Conservation (phyloP, 2,113 vertebrate species). For the Misgurnus anguillicaudatus region DNA sequence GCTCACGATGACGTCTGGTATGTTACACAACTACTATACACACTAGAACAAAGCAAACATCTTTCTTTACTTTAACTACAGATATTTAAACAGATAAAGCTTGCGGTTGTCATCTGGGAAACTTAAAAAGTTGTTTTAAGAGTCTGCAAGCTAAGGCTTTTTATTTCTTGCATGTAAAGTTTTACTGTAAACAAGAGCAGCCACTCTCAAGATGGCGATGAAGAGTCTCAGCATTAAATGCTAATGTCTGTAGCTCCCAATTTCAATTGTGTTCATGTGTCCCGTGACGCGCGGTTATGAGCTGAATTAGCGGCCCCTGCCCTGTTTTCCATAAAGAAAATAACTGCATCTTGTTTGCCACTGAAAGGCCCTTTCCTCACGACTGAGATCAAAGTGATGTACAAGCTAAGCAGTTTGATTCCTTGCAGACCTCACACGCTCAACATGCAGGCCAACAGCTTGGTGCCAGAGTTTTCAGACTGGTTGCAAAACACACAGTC, state of each 20-base stretch:
- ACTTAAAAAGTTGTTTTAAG: not conserved
- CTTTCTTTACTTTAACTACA: conserved; percentile 24
- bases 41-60: conserved; percentile 31
- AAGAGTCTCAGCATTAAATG: not conserved
- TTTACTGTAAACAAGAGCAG: conserved; percentile 9
- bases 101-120: not conserved
- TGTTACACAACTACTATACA: conserved; percentile 61
- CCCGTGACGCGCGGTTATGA: conserved; percentile 13
- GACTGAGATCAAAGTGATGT: conserved; percentile 55
- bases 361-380: conserved; percentile 45
- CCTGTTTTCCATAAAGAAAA: conserved; percentile 50
- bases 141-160: not conserved
- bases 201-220: not conserved
- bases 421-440: conserved; percentile 61
- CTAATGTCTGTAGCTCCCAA: conserved; percentile 12
- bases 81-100: conserved; percentile 2
- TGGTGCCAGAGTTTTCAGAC: conserved; percentile 59
- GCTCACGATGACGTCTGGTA: conserved; percentile 60
- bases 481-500: conserved; percentile 61
- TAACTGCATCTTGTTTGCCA: conserved; percentile 58
- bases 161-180: not conserved
- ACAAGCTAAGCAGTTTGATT: conserved; percentile 52
- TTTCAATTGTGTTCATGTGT: conserved; percentile 4
- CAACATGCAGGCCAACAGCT: conserved; percentile 58
- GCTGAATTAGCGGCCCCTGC: conserved; percentile 31